A percentile compares a stretch with the other conserved stretches of the same genome.
These are phyloP conservation scores for Arothron firmamentum DNA, from an alignment of 2,113 vertebrate genomes.

Conservation along the genomic window DNA sequence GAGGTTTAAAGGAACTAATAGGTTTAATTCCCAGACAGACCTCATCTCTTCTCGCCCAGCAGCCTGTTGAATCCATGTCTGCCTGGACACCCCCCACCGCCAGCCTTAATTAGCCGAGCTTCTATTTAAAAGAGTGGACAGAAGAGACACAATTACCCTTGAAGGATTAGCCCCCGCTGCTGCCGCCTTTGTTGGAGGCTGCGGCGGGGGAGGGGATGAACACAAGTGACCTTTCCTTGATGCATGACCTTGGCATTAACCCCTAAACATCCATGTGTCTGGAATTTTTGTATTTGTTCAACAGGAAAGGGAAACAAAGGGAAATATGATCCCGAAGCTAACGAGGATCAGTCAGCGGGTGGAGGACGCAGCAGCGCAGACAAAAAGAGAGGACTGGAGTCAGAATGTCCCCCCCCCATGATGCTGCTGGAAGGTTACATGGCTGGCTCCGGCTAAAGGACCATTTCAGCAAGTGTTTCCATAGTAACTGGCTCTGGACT, in stretches of 20 bases:
- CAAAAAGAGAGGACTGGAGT: conserved; percentile 2
- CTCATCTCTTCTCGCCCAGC: conserved; percentile 26
- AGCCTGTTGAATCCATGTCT: conserved; percentile 33
- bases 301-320: conserved; percentile 4
- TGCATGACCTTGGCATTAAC: conserved; percentile 55
- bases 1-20: too few species aligned
- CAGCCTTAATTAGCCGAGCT: conserved; percentile 46
- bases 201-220: not conserved
- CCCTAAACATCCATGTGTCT: conserved; percentile 12
- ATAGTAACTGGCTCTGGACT: conserved; percentile 31
- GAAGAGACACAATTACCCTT: conserved; percentile 48
- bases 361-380: not conserved
- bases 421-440: conserved; percentile 10
- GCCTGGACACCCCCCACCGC: conserved; percentile 27
- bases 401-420: conserved; percentile 11
- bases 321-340: conserved; percentile 15
- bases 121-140: conserved; percentile 58
- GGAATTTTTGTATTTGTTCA: conserved; percentile 19
- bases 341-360: conserved; percentile 10
- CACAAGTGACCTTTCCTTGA: conserved; percentile 19
- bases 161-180: conserved; percentile 42
- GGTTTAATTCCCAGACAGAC: not conserved
- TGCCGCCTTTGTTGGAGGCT: conserved; percentile 31
- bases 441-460: conserved; percentile 21
- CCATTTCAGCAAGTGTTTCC: conserved; percentile 13